Percentiles rank a stretch among this genome's conserved stretches.
Conservation (phyloP, 1,140 invertebrate species). For the Macrobrachium nipponense region DNA sequence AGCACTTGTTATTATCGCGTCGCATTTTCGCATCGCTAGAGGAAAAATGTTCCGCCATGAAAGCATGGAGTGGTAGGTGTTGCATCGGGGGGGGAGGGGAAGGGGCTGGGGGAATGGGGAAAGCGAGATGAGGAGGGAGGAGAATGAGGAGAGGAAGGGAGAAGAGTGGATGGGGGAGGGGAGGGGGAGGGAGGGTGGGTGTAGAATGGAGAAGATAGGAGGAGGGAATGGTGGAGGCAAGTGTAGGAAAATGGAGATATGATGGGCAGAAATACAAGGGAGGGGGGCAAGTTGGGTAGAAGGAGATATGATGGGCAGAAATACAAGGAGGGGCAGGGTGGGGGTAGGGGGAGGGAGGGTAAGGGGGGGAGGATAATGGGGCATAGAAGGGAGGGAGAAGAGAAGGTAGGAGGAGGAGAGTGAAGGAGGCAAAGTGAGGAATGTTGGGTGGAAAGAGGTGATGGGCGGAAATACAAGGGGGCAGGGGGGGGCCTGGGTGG, state of each 20-base stretch:
- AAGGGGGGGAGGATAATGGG: background rate
- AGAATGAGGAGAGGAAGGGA: too few species aligned
- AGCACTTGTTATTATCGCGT: too few species aligned
- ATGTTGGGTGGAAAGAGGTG: background rate
- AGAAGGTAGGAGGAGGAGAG: constrained; percentile 13
- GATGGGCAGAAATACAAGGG: background rate
- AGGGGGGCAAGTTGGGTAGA: background rate
- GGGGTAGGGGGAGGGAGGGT: background rate
- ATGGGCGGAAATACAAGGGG: background rate
- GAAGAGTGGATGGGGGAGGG: background rate
- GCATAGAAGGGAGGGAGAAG: background rate
- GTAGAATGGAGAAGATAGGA: background rate
- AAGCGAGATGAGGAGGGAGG: background rate
- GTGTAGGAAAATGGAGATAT: background rate
- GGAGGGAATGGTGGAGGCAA: background rate
- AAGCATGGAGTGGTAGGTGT: background rate
- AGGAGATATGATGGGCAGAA: background rate
- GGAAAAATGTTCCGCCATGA: too few species aligned
- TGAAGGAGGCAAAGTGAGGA: constrained; percentile 8
- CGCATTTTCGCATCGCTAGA: background rate
- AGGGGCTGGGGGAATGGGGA: background rate
- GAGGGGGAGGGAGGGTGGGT: background rate
- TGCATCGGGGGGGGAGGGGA: background rate
- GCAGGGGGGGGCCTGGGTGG: background rate
- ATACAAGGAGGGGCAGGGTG: background rate